phyloP scores from a whole-genome alignment of 53 echinoderm and acorn worm genomes.

The Henricia sp. region DNA sequence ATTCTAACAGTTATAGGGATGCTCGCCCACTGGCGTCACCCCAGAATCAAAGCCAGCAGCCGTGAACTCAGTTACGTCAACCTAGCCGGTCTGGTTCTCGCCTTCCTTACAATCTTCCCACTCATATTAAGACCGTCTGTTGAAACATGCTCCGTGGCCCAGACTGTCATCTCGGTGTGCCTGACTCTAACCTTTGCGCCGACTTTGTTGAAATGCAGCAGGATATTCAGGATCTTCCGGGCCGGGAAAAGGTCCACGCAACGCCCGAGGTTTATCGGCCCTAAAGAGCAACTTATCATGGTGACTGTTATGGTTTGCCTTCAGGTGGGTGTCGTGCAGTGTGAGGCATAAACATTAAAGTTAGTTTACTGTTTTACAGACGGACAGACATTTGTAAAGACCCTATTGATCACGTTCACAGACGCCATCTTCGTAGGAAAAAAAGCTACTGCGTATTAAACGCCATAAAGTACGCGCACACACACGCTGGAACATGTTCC shows the following conservation, averaged over 20 bases:
- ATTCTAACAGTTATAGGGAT: conserved; percentile 47
- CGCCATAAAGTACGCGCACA: no score
- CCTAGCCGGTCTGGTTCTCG: conserved; percentile 52
- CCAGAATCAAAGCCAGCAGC: conserved; percentile 65
- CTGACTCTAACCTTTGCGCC: conserved; percentile 68
- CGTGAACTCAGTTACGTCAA: conserved; percentile 69
- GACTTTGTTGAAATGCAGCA: conserved; percentile 56
- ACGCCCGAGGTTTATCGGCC: conserved; percentile 55
- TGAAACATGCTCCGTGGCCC: conserved; percentile 42
- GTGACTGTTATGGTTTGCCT: conserved; percentile 40
- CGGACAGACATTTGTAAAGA: no score
- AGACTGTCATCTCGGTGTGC: conserved; percentile 54
- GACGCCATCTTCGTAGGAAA: no score
- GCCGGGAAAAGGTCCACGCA: conserved; percentile 65
- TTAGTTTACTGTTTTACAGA: no score
- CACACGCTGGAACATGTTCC: no score
- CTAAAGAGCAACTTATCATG: conserved; percentile 48
- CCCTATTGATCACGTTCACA: no score
- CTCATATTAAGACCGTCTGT: conserved; percentile 39
- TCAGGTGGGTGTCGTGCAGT: conserved; percentile 55
- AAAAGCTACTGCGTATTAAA: no score
- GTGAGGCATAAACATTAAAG: no score
- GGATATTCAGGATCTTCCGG: conserved; percentile 65
- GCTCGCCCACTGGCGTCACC: conserved; percentile 60
- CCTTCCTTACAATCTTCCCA: conserved; percentile 50